Evolutionary conservation across 2,113 vertebrate species (phyloP), one percentile per base, ranked within the genome.

Genomic region (Grammomys dolichurus): DNA sequence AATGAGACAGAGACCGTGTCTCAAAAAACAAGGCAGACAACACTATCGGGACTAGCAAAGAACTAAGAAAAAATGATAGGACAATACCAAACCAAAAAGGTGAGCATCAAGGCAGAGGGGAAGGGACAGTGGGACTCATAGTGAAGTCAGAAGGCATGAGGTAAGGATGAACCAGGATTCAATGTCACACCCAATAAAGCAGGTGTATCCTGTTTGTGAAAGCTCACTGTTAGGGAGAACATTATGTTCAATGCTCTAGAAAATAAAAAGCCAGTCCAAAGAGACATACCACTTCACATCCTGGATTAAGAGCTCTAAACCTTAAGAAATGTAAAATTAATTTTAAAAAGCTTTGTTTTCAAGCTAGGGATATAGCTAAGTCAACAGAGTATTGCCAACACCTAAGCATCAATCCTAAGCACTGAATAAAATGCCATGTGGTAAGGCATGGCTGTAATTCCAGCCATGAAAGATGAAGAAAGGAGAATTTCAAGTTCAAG

Each of bases 201-300:
- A 58, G 54, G 75, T 43, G 7, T 77, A 93, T 85, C 24, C 33
- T 94, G 31, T 16, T 86, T 75, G 24, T 91, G 81, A 93, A 91
- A 72, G 40, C 46, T 85, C 33, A 72, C 92, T 82, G 16, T 85
- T 46, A 65, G 31, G 3, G 56, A 33, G 93, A 91, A 40, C 17
- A 43, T 80, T 78, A 22, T 26, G 10, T 16, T 84, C 60, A 89
- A 67, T 60, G 63, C 28, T 7, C 22, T 87, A 78, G 11, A 87
- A 80, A 70, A 76, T 5, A 72, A 5, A 48, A 95, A 94, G 5
- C 2, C 19, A 94, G 19, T 89, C 28, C 51, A 89, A 56, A 43
- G 43, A 80, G n/a, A 67, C 43, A 5, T 76, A 33, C 20, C n/a
- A 65, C 12, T 88, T 36, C 28, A 24, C 48, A 22, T 84, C 46